A percentile compares a stretch with the other conserved stretches of the same genome.
phyloP scores from a whole-genome alignment of 1,140 invertebrate genomes.

The Lucilia sericata region DNA sequence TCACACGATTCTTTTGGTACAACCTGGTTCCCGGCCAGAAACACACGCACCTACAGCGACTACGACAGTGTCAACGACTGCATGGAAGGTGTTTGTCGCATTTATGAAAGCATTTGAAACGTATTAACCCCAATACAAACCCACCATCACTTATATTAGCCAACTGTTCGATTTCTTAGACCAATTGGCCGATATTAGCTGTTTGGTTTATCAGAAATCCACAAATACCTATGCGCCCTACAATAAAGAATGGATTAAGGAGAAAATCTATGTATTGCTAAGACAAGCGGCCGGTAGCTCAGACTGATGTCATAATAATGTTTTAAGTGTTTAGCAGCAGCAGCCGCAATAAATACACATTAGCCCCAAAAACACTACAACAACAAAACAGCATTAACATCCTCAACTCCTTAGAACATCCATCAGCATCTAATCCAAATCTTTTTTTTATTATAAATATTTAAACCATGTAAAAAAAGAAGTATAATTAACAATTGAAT shows the following conservation, averaged over 20 bases:
- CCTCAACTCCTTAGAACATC: neutral
- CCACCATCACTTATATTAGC: slow-evolving; percentile 97
- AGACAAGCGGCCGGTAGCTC: slow-evolving; percentile 81
- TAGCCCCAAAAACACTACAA: neutral
- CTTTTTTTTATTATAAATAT: neutral
- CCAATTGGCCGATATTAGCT: slow-evolving; percentile 93
- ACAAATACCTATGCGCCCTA: slow-evolving; percentile 97
- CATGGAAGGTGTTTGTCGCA: slow-evolving; percentile 96
- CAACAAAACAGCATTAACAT: neutral
- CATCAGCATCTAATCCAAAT: neutral
- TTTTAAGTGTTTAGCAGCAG: neutral
- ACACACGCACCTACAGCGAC: slow-evolving; percentile 95
- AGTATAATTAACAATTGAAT: no score
- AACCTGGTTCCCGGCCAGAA: slow-evolving; percentile 90
- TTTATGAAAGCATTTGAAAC: slow-evolving; percentile 95
- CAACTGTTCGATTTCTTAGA: slow-evolving; percentile 98
- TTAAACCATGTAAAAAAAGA: neutral
- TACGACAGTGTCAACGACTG: slow-evolving; percentile 97
- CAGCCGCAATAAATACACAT: neutral
- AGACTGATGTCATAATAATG: slow-evolving; percentile 33
- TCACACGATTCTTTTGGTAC: slow-evolving; percentile 94
- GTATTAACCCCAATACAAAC: slow-evolving; percentile 92
- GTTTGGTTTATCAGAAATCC: slow-evolving; percentile 95
- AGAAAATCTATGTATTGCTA: slow-evolving; percentile 96
- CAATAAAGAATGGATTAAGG: slow-evolving; percentile 99